phyloP scores from a whole-genome alignment of 1,140 invertebrate species.

The Rhopalosiphum maidis region DNA sequence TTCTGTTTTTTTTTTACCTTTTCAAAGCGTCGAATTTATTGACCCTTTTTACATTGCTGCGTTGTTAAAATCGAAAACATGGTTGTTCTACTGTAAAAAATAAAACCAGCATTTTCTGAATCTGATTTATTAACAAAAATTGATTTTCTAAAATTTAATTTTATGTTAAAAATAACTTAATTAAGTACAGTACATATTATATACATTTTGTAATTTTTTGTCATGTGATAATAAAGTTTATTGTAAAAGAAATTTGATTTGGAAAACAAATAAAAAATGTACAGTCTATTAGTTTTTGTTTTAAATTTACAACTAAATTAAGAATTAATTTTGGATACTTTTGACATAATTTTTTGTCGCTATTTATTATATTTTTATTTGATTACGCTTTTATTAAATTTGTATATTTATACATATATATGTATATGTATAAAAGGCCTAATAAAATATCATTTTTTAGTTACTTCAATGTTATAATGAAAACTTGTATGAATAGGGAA shows the following conservation, averaged over 20 bases:
- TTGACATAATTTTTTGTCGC: neutral
- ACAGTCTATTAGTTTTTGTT: neutral
- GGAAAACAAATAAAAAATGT: neutral
- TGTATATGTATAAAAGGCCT: no score
- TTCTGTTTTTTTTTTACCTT: neutral
- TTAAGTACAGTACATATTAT: neutral
- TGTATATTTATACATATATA: neutral
- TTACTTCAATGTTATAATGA: neutral
- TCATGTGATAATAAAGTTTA: neutral
- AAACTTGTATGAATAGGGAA: neutral
- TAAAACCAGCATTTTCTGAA: neutral
- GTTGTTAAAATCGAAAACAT: neutral
- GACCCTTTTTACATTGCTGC: neutral
- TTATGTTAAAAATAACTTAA: neutral
- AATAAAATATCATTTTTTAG: neutral
- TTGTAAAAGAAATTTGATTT: neutral
- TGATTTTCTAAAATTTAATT: neutral
- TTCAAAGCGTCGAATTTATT: neutral
- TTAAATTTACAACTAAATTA: neutral
- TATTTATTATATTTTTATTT: neutral
- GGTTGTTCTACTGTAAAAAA: neutral
- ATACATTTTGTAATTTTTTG: neutral
- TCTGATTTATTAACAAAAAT: neutral
- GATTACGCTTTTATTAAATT: neutral
- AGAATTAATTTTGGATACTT: neutral